phyloP scores from a whole-genome alignment of 1,140 invertebrate genomes.

The Saccostrea echinata region DNA sequence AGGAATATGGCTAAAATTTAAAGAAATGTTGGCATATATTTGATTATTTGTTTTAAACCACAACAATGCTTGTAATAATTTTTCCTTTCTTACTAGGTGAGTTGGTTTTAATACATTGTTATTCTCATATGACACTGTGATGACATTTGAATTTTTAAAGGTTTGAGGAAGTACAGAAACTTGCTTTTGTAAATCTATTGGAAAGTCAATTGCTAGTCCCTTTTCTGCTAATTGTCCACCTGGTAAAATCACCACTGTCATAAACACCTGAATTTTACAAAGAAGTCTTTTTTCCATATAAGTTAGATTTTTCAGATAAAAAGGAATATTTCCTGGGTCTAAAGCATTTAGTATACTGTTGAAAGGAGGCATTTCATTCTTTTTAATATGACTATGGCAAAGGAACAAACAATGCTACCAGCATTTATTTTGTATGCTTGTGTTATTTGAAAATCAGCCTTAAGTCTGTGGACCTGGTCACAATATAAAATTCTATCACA shows the following conservation, averaged over 20 bases:
- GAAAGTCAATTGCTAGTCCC: slow-evolving; percentile 42
- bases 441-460: no score
- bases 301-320: slow-evolving; percentile 29
- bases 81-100: slow-evolving; percentile 24
- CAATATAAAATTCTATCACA: slow-evolving; percentile 41
- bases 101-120: slow-evolving; percentile 19
- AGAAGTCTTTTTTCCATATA: slow-evolving; percentile 42
- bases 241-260: slow-evolving; percentile 38
- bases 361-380: slow-evolving; percentile 14
- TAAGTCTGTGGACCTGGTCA: slow-evolving; percentile 24
- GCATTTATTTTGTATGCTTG: background rate
- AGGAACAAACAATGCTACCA: slow-evolving; percentile 10
- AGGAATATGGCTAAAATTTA: slow-evolving; percentile 16
- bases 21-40: slow-evolving; percentile 42
- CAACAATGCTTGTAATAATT: slow-evolving; percentile 35
- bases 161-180: background rate
- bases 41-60: slow-evolving; percentile 58
- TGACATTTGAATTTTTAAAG: slow-evolving; percentile 30
- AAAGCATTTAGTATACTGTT: slow-evolving; percentile 2
- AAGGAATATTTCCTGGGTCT: slow-evolving; percentile 40
- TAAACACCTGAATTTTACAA: slow-evolving; percentile 30
- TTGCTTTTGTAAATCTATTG: slow-evolving; percentile 37
- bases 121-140: slow-evolving; percentile 44
- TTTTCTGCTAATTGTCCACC: slow-evolving; percentile 48
- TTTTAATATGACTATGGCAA: slow-evolving; percentile 36